These are phyloP conservation scores for Balaeniceps rex DNA, from an alignment of 2,113 vertebrate species.

Conservation along the genomic window DNA sequence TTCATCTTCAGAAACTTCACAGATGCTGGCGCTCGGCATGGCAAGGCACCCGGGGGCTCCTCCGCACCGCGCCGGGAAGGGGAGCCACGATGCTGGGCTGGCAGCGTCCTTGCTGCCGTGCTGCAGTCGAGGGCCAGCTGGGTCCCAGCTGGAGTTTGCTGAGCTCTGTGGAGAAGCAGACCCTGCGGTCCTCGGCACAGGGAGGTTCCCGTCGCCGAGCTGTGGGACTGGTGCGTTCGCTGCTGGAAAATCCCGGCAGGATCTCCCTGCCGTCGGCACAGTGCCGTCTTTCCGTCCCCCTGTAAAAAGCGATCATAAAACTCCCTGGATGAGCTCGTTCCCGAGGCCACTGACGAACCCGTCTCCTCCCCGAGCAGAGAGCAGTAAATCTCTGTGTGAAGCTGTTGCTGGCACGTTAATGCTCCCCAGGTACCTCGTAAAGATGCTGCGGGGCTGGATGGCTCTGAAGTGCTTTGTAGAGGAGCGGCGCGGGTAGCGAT, in stretches of 20 bases:
- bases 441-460: neutral
- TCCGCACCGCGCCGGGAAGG: fast-evolving
- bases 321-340: neutral
- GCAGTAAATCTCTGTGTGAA: neutral
- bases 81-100: neutral
- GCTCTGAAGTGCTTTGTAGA: neutral
- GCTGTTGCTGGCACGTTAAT: neutral
- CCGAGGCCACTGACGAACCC: fast-evolving
- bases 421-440: neutral
- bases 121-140: neutral
- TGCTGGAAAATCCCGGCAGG: neutral
- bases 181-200: neutral
- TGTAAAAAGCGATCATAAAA: neutral
- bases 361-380: neutral
- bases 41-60: fast-evolving
- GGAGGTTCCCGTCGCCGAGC: neutral
- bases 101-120: neutral
- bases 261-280: neutral
- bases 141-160: neutral
- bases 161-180: neutral
- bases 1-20: fast-evolving
- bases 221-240: fast-evolving
- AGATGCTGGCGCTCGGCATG: fast-evolving
- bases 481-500: fast-evolving
- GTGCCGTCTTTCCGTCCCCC: neutral